These are phyloP conservation scores for Philotrypesis tridentata DNA, from an alignment of 1,140 invertebrate genomes.

Conservation along the genomic window DNA sequence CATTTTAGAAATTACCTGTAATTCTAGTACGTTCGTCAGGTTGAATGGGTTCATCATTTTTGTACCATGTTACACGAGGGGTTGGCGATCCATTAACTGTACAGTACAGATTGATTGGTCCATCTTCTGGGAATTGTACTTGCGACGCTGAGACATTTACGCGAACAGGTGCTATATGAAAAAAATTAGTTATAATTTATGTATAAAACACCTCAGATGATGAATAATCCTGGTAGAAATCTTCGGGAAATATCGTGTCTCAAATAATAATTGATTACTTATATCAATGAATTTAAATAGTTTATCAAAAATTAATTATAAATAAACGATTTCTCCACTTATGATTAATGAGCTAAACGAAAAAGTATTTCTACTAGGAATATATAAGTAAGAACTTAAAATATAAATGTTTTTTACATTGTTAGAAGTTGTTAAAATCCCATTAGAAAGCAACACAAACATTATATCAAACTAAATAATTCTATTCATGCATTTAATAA, in stretches of 20 bases:
- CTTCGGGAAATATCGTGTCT: too few species aligned
- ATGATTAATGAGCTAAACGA: too few species aligned
- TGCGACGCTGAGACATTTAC: slow-evolving; percentile 76
- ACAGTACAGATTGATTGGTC: slow-evolving; percentile 82
- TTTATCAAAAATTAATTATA: too few species aligned
- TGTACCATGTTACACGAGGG: slow-evolving; percentile 85
- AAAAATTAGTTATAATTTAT: too few species aligned
- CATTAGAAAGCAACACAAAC: neutral
- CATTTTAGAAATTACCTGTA: slow-evolving; percentile 74
- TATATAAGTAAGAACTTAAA: too few species aligned
- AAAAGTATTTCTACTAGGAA: too few species aligned
- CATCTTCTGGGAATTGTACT: slow-evolving; percentile 77
- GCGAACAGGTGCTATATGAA: slow-evolving; percentile 75
- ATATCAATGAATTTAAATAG: too few species aligned
- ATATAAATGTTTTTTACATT: too few species aligned
- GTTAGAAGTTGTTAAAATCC: neutral
- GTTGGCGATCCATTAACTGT: slow-evolving; percentile 84
- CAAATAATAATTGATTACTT: too few species aligned
- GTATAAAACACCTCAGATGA: too few species aligned
- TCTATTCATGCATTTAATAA: neutral
- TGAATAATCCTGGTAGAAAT: too few species aligned
- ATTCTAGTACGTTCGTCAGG: slow-evolving; percentile 75
- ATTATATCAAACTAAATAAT: neutral
- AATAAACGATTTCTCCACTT: too few species aligned
- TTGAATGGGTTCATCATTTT: slow-evolving; percentile 77